Base-by-base conservation (phyloP, 2,113 vertebrate species). In the Xenopus laevis region DNA sequence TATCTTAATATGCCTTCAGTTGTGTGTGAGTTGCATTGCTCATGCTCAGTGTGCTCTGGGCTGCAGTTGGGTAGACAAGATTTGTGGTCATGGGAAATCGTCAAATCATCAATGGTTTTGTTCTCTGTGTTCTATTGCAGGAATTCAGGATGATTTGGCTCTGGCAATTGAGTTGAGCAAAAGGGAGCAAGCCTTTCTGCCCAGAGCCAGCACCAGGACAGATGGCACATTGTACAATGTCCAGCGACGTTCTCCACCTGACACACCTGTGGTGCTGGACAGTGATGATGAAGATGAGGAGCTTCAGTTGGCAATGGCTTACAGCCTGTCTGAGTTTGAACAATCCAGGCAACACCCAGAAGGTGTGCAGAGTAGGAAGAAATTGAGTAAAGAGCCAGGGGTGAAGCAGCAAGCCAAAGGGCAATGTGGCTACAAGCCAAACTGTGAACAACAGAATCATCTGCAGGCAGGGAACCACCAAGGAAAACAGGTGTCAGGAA, bases 271-370 rank as follows among this genome's bases (percentile, higher is more conserved):
- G 64, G 92, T 86, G 74, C 79, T 84, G 0, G 90, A 87, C 68
- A 85, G 81, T 0, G 78, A 76, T 23, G 95, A 97, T 0, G 95
- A 95, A 4, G 94, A 95, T 0, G 96, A 99, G 87, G 96, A 96
- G 67, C 87, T 98, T 79, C 97, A 98, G 90, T 92, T 98, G 82
- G 97, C 97, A 74, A 92, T 99, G 93, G 97, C 96, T 58, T 98
- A 89, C 91, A 98, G 97, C 87, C 88, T 99, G 72, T 98, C 97
- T 1, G 96, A 98, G 89, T 92, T 96, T 94, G 96, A 98, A 80
- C 89, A 87, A 0, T 74, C 85, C 1, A 91, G 90, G 79, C 93
- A 94, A 87, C 87, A 71, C 80, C 87, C 81, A 68, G 91, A 92
- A 86, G 90, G 93, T 86, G 88, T 84, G 88, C 47, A 12, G 45